These are phyloP conservation scores for Tenualosa thibaudeaui DNA, from an alignment of 2,797 vertebrate species.

Conservation along the genomic window DNA sequence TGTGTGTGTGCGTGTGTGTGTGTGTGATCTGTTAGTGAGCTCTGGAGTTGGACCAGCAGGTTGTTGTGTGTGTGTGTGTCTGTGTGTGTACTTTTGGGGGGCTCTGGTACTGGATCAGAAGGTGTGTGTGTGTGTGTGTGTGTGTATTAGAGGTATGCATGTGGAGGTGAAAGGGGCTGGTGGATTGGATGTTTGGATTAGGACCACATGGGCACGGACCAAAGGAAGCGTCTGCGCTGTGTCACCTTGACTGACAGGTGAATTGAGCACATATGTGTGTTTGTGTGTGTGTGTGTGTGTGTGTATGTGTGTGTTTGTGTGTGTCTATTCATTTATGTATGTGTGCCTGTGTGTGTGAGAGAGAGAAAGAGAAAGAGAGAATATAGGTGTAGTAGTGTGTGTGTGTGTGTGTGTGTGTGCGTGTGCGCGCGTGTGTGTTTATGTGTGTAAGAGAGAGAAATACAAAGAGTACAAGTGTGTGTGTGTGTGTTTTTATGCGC, in stretches of 20 bases:
- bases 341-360: not conserved
- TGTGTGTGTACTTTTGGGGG: not conserved
- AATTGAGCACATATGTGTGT: constrained; percentile 3
- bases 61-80: not conserved
- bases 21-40: not conserved
- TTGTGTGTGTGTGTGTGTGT: not conserved
- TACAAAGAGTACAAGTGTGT: not conserved
- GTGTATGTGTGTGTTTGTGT: not conserved
- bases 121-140: constrained; percentile 37
- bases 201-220: constrained; percentile 47
- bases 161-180: constrained; percentile 1
- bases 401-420: not conserved
- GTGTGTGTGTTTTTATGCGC: not conserved
- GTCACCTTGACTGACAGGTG: constrained; percentile 72
- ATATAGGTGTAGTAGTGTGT: not conserved
- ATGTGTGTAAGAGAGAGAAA: not conserved
- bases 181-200: constrained; percentile 37
- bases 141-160: constrained; percentile 16
- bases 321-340: not conserved
- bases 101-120: too few relatives aligned
- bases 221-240: constrained; percentile 71
- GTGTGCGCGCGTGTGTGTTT: not conserved
- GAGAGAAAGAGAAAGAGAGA: not conserved
- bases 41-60: too few relatives aligned
- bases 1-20: not conserved